Evolutionary conservation across 2,113 vertebrate species (phyloP).

Genomic region (Bambusicola thoracicus): DNA sequence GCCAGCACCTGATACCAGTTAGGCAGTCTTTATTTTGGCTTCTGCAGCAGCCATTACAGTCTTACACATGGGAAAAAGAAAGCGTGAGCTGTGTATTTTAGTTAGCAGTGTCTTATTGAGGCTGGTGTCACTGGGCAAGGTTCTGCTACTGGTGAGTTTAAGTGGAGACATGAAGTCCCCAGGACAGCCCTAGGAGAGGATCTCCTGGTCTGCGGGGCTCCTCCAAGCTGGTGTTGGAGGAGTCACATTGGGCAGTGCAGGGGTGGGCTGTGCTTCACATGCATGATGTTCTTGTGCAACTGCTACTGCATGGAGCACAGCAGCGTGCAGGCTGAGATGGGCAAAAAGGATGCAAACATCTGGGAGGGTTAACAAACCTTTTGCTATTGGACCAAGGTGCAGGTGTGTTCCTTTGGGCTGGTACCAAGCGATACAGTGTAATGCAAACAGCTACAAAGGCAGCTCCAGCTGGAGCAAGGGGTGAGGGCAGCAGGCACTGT

Average conservation of each 20-base stretch:
- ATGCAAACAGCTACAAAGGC: not conserved
- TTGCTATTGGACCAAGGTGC: not conserved
- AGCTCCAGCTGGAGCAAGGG: not conserved
- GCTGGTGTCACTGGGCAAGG: not conserved
- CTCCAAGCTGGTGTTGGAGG: not conserved
- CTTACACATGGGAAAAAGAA: not conserved
- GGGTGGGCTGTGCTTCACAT: not conserved
- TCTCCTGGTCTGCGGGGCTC: not conserved
- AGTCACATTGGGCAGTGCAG: not conserved
- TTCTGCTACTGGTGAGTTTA: constrained; percentile 4
- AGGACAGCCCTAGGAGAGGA: not conserved
- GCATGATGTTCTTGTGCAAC: not conserved
- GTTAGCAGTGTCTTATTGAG: not conserved
- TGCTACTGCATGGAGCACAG: not conserved
- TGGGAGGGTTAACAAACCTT: not conserved
- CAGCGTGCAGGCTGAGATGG: accelerated
- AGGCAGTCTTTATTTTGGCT: not conserved
- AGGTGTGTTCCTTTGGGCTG: accelerated
- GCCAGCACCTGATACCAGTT: not conserved
- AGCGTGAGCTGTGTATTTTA: not conserved
- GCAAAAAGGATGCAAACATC: not conserved
- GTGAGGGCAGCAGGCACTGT: not conserved
- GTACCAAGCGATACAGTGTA: not conserved
- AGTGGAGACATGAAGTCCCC: not conserved
- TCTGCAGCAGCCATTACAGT: constrained; percentile 8